phyloP scores from a whole-genome alignment of 2,797 vertebrate genomes.

The Pygocentrus nattereri region DNA sequence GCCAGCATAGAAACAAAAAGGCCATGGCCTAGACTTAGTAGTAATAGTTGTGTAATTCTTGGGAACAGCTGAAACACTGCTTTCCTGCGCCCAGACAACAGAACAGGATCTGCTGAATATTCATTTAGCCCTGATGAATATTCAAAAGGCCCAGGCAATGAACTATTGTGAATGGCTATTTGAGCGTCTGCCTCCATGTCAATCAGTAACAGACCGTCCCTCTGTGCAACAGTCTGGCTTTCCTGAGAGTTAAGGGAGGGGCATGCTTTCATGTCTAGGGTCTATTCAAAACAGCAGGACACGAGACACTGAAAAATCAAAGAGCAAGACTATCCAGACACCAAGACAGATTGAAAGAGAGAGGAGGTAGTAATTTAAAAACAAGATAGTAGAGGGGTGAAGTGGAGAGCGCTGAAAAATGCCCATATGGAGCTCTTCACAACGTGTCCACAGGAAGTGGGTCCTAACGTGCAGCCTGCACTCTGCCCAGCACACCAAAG shows the following conservation, averaged over 20 bases:
- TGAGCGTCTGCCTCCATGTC: slow-evolving; percentile 46
- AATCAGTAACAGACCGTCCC: slow-evolving; percentile 56
- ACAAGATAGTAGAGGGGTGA: background rate
- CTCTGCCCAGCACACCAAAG: background rate
- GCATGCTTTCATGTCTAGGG: slow-evolving; percentile 74
- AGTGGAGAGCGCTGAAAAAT: background rate
- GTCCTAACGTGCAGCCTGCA: background rate
- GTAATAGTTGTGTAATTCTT: background rate
- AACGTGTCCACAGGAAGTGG: background rate
- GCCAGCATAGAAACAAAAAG: background rate
- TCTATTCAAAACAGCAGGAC: slow-evolving; percentile 75
- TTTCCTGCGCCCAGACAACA: slow-evolving; percentile 26
- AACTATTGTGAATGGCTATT: slow-evolving; percentile 23
- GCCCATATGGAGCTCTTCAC: slow-evolving; percentile 8
- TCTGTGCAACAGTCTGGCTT: slow-evolving; percentile 64
- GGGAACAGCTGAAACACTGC: slow-evolving; percentile 26
- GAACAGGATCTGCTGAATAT: slow-evolving; percentile 13
- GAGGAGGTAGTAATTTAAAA: background rate
- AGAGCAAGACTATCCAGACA: slow-evolving; percentile 12
- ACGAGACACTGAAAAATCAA: slow-evolving; percentile 29
- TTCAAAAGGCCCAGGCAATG: slow-evolving; percentile 16
- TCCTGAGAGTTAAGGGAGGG: slow-evolving; percentile 71
- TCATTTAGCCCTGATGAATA: slow-evolving; percentile 18
- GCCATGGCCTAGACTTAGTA: background rate
- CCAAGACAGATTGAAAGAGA: slow-evolving; percentile 9